Evolutionary conservation across 2,797 vertebrate genomes (phyloP), one percentile per base, ranked within the genome.

Genomic region (Paedocypris micromegethes): DNA sequence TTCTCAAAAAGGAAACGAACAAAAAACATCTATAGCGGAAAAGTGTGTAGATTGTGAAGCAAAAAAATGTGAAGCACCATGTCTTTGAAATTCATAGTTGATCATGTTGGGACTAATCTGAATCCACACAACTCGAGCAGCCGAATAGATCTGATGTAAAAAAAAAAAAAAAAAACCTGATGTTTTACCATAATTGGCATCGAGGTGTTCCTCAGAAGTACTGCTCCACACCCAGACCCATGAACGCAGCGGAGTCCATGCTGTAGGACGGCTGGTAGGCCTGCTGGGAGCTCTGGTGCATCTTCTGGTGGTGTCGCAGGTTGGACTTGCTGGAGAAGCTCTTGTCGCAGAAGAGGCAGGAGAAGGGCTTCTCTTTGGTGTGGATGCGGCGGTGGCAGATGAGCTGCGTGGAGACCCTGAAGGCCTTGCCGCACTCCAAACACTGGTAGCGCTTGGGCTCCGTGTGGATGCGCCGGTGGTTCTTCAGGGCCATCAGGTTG

Each of bases 391-490:
- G 81, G 82, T 94, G 93, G 71, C 93, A 94, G 64, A 92, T 91
- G 69, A 96, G 93, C 80, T 93, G 91, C 3, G 93, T 91, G 80
- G 90, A 90, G 77, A 91, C 89, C 2, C 90, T 88, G 77, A 92
- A 92, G 0, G 89, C 89, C 79, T 92, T 92, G 3, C 89, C 89
- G n/a, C 90, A 92, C 77, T 90, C 89, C 76, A 85, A 75, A 81
- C 94, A 96, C 80, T 93, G 91, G 74, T 94, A 95, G 52, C 90
- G 89, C 78, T 91, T 92, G 42, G 93, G 89, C 78, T 95, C 94
- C 0, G 90, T 90, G 69, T 92, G 93, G 74, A 92, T 93, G 43
- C 93, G 92, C 4, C 89, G 80, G 82, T 94, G 93, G 86, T 94
- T 94, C 82, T 93, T 93, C 38, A 96, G 91, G 2, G 92, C 91